Conservation (phyloP, 2,797 vertebrate genomes). For the Leuciscus waleckii region DNA sequence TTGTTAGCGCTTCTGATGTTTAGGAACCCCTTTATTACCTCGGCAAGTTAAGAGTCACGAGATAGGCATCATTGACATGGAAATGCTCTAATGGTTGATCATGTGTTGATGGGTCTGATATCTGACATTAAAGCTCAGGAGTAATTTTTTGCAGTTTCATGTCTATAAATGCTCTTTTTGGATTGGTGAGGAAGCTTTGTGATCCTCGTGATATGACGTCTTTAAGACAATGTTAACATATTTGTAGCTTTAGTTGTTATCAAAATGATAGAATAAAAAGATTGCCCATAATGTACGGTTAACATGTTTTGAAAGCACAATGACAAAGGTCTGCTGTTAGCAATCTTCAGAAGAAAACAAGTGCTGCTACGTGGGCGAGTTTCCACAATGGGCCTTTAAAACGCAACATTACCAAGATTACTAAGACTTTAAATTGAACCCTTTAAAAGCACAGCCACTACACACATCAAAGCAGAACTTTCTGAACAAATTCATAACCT, state of each 20-base stretch:
- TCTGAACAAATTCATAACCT: neutral
- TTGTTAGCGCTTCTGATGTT: neutral
- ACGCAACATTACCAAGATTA: conserved; percentile 12
- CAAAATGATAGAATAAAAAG: neutral
- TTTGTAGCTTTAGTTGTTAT: neutral
- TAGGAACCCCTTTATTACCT: neutral
- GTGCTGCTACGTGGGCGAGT: conserved; percentile 19
- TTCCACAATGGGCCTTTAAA: neutral
- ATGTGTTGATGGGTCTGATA: neutral
- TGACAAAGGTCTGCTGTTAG: neutral
- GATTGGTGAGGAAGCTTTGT: neutral
- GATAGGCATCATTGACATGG: neutral
- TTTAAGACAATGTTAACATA: neutral
- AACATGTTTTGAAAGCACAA: conserved; percentile 20
- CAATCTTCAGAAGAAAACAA: conserved; percentile 9
- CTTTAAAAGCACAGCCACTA: neutral
- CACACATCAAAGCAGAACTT: neutral
- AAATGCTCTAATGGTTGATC: neutral
- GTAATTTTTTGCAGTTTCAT: neutral
- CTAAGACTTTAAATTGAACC: conserved; percentile 7
- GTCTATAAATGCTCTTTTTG: neutral
- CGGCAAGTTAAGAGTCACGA: neutral
- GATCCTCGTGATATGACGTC: neutral
- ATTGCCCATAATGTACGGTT: neutral
- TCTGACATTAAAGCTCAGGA: neutral